A percentile compares a stretch with the other conserved stretches of the same genome.
Conservation (phyloP, 2,888 invertebrate species). For the Tipula vernalis region DNA sequence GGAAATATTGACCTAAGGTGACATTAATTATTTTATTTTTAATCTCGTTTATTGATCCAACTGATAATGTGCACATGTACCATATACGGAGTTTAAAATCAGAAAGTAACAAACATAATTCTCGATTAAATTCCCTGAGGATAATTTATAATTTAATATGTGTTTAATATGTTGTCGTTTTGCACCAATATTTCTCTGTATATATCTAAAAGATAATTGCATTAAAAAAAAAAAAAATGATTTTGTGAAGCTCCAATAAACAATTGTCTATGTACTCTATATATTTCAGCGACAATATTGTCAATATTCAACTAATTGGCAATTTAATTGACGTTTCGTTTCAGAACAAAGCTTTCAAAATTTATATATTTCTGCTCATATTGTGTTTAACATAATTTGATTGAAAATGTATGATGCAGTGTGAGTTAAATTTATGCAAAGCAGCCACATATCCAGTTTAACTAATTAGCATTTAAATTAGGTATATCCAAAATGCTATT, state of each 20-base stretch:
- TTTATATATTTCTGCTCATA: too few species aligned
- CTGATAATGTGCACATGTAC: not conserved
- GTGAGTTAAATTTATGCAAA: not conserved
- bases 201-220: too few species aligned
- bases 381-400: not conserved
- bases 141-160: not conserved
- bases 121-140: not conserved
- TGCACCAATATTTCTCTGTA: too few species aligned
- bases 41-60: not conserved
- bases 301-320: not conserved
- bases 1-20: not conserved
- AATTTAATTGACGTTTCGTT: not conserved
- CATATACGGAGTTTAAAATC: not conserved
- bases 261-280: too few species aligned
- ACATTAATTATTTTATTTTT: too few species aligned
- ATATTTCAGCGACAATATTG: not conserved
- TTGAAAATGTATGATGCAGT: not conserved
- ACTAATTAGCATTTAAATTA: not conserved
- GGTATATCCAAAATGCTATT: not conserved
- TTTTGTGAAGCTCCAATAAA: too few species aligned
- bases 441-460: not conserved
- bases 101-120: not conserved
- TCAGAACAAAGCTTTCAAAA: too few species aligned
- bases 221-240: too few species aligned
- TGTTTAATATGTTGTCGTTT: not conserved